Base-by-base conservation (phyloP, 2,797 vertebrate genomes). In the Centropyge bicolor region DNA sequence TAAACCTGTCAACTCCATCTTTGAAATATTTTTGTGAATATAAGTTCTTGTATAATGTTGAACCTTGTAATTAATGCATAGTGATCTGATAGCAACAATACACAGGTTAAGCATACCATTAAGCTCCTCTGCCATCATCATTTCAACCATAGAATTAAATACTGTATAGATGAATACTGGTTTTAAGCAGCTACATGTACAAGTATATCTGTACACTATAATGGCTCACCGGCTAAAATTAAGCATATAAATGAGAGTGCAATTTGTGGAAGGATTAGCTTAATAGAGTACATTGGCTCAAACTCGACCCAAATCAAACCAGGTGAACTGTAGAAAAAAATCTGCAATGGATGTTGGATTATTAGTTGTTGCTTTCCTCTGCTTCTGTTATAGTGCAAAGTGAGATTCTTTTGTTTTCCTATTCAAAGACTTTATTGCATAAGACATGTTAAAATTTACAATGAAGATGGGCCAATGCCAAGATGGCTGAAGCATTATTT, bases 371-470 rank as follows among this genome's bases (percentile, higher is more conserved):
- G 4, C 22, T 24, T 11, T 35, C 19, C n/a, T 45, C 8, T 31
- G 16, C 5, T 27, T 45, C 14, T 40, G 49, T 1, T 10, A 17
- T 22, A 3, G 11, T 8, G 6, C 4, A 67, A 51, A 40, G 9
- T 5, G 2, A 40, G 2, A 0, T n/a, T 9, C 0, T 6, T 31
- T 12, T n/a, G n/a, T 17, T 35, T 56, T 41, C 46, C 10, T 74
- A 46, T 10, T 48, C 0, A 81, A 73, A 68, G 16, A 11, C 27
- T 86, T 87, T 87, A 86, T 86, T 88, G 22, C 43, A 27, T 75
- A 61, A 84, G 74, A 80, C 35, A 36, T n/a, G 8, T 36, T 61
- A 22, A 59, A 73, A 87, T 69, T 40, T 6, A 55, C 62, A 56
- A 6, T 31, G 6, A 51, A 31, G 4, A 59, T 24, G 6, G 31